phyloP scores from a whole-genome alignment of 2,797 vertebrate genomes.

The Gadopsis bispinosus region DNA sequence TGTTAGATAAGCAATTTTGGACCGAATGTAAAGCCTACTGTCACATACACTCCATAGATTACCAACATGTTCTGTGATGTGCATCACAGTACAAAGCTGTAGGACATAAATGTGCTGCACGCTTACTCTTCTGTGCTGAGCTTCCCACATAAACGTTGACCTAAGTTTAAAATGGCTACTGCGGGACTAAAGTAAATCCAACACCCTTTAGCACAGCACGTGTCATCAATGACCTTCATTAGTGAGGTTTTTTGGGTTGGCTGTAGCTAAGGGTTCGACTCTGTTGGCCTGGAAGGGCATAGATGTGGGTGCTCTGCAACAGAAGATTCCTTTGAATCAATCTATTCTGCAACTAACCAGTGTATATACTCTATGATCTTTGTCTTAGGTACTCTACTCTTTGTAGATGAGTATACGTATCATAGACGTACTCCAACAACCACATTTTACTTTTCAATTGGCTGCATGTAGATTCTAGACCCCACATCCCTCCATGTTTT shows the following conservation, averaged over 20 bases:
- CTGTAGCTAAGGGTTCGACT: neutral
- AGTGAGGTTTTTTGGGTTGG: neutral
- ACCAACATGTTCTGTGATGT: neutral
- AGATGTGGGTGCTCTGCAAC: slow-evolving; percentile 42
- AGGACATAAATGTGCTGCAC: neutral
- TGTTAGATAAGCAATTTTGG: neutral
- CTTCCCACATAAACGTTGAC: neutral
- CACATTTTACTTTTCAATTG: slow-evolving; percentile 4
- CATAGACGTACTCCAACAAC: neutral
- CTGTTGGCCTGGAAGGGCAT: neutral
- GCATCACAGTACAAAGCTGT: neutral
- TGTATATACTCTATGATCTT: neutral
- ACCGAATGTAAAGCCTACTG: neutral
- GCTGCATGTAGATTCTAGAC: slow-evolving; percentile 25
- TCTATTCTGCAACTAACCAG: slow-evolving; percentile 16
- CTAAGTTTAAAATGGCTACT: neutral
- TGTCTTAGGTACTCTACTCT: neutral
- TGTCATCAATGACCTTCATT: neutral
- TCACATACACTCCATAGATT: neutral
- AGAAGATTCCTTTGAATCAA: slow-evolving; percentile 46
- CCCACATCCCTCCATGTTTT: slow-evolving; percentile 30
- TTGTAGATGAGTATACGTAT: slow-evolving; percentile 1
- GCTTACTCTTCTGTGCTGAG: neutral
- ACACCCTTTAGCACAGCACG: neutral
- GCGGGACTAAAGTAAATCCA: neutral